phyloP scores from a whole-genome alignment of 2,888 invertebrate genomes.

The Chrysolina haemoptera region DNA sequence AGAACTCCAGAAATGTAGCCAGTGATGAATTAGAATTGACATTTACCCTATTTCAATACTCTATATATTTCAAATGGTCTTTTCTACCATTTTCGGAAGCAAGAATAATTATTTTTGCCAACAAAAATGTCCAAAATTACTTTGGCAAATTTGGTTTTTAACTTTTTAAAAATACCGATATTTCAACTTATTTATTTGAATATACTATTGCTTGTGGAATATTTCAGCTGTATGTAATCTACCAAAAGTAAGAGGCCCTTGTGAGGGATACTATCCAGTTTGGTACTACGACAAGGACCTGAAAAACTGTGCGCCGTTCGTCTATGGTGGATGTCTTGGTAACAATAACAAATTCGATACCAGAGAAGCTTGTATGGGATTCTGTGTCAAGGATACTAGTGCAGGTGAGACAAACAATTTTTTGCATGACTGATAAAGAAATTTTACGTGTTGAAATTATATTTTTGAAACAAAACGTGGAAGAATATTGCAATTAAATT shows the following conservation, averaged over 20 bases:
- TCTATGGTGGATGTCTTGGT: conserved; percentile 93
- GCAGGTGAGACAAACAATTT: conserved; percentile 73
- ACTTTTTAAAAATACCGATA: no score
- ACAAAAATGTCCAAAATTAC: no score
- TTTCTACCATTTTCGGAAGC: no score
- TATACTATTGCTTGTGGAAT: not conserved
- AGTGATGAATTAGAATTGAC: no score
- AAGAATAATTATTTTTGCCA: no score
- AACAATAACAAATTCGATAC: conserved; percentile 91
- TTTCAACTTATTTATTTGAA: not conserved
- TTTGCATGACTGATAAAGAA: not conserved
- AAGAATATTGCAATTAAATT: no score
- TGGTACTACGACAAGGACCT: conserved; percentile 88
- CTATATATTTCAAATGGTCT: no score
- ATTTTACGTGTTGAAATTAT: no score
- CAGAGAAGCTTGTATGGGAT: conserved; percentile 81
- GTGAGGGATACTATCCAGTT: conserved; percentile 82
- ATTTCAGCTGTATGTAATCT: conserved; percentile 81
- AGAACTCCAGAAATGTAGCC: no score
- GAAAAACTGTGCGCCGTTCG: conserved; percentile 87
- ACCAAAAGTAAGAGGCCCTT: conserved; percentile 87
- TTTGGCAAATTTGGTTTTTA: no score
- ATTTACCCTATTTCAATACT: no score
- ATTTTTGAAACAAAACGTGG: no score
- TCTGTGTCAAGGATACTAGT: conserved; percentile 78